Percentiles rank a stretch among this genome's conserved stretches.
Conservation (phyloP, 2,113 vertebrate genomes). For the Holacanthus passer region DNA sequence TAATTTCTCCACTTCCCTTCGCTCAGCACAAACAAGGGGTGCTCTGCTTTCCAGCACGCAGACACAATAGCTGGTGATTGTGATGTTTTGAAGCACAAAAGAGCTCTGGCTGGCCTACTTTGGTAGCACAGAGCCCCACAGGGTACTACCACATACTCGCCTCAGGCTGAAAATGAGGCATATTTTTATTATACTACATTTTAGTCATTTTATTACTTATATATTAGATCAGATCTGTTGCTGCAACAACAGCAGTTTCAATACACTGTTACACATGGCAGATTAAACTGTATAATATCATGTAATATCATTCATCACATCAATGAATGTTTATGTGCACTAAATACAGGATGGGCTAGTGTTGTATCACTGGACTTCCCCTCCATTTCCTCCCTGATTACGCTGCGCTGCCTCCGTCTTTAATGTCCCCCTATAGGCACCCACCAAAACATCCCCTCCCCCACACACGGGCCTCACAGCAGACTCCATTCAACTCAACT, state of each 20-base stretch:
- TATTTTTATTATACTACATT: background rate
- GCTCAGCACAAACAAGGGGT: constrained; percentile 34
- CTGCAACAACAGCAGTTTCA: too few relatives aligned
- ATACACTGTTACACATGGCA: accelerated
- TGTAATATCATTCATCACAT: too few relatives aligned
- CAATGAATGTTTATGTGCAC: background rate
- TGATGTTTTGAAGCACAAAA: constrained; percentile 51
- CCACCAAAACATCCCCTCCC: constrained; percentile 60
- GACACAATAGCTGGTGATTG: constrained; percentile 56
- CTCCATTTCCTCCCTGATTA: constrained; percentile 29
- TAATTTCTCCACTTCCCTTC: background rate
- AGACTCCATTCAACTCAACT: constrained; percentile 66
- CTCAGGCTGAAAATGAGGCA: background rate
- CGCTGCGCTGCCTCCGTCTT: constrained; percentile 14
- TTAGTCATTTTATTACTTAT: too few relatives aligned
- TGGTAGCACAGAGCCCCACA: background rate
- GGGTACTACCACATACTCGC: constrained; percentile 19
- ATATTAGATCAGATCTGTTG: too few relatives aligned
- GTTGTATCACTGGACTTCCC: constrained; percentile 19
- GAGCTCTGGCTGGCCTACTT: constrained; percentile 52
- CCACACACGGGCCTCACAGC: constrained; percentile 38
- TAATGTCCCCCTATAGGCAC: constrained; percentile 49
- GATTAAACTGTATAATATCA: background rate
- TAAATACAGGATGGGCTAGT: background rate
- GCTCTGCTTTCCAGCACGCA: constrained; percentile 31